Conservation (phyloP, 2,888 invertebrate genomes). For the Amiota mariae region DNA sequence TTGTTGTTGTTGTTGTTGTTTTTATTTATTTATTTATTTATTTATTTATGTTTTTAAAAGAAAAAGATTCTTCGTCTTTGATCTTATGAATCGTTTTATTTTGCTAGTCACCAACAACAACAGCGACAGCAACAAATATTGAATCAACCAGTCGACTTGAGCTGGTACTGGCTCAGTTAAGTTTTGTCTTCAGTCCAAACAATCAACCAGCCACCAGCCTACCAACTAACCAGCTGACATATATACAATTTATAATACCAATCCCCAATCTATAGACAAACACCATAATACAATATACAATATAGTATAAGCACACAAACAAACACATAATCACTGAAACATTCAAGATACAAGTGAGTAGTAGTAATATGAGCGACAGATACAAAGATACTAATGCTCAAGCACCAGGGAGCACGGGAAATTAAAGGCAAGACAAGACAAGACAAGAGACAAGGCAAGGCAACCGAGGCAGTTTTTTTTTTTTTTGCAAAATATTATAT, state of each 20-base stretch:
- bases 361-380: conserved; percentile 24
- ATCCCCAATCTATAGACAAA: neutral
- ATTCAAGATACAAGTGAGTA: neutral
- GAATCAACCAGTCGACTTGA: too few species aligned
- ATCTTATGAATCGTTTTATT: too few species aligned
- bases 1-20: conserved; percentile 1
- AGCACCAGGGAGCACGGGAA: conserved; percentile 28
- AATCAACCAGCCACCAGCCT: conserved; percentile 29
- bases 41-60: conserved; percentile 18
- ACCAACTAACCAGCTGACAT: conserved; percentile 51
- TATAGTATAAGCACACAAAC: too few species aligned
- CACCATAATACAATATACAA: too few species aligned
- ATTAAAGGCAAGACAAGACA: neutral
- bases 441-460: neutral
- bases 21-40: neutral
- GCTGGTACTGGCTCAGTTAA: conserved; percentile 1
- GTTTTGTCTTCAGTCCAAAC: too few species aligned
- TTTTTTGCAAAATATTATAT: too few species aligned
- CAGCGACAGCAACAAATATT: too few species aligned
- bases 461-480: too few species aligned
- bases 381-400: conserved; percentile 34
- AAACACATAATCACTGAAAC: too few species aligned
- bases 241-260: conserved; percentile 27
- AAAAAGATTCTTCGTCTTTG: neutral
- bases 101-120: neutral